Evolutionary conservation across 2,113 vertebrate species (phyloP), one percentile per base, ranked within the genome.

Genomic region (Cochlearius cochlearius): DNA sequence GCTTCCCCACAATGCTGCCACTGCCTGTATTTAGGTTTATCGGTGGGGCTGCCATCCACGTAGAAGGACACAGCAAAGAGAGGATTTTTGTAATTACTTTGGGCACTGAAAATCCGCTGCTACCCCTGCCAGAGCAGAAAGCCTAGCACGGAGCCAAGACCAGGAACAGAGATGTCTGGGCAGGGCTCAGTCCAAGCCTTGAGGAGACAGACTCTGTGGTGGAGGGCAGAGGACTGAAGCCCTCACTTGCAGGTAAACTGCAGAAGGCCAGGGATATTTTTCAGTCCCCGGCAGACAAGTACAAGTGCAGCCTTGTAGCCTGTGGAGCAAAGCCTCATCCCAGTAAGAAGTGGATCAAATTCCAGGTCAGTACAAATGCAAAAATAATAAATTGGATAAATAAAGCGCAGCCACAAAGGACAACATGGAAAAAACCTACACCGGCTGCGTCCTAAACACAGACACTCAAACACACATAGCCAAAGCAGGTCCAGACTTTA

Each of bases 371-470:
- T 85, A 75, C 72, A 96, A 92, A 93, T 34, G 81, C 58, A 96
- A 87, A 94, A 94, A 86, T 75, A 96, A 95, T 89, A 73, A 78
- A 78, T 5, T 49, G 68, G 72, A 93, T 68, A 95, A 97, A 96
- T 86, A 96, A 88, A 90, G 27, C 1, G 4, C 27, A 95, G 93
- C 93, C 93, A 90, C 55, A 91, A 91, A 96, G 45, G 41, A 93
- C 95, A 97, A 93, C 94, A 94, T 60, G 94, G 96, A 91, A 30
- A 95, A 96, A 92, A 30, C 56, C 45, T 23, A 41, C 52, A 66
- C 29, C 79, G 80, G 52, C 75, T 91, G 25, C 43, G 82, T 74
- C 69, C 80, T 47, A 60, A 82, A 88, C 78, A 84, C 47, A 76
- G 95, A 32, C 5, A 20, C 60, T 18, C 50, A 56, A 58, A 80